A percentile compares a stretch with the other conserved stretches of the same genome.
Conservation (phyloP, 2,888 invertebrate species). For the Pachycephus smyrnensis region DNA sequence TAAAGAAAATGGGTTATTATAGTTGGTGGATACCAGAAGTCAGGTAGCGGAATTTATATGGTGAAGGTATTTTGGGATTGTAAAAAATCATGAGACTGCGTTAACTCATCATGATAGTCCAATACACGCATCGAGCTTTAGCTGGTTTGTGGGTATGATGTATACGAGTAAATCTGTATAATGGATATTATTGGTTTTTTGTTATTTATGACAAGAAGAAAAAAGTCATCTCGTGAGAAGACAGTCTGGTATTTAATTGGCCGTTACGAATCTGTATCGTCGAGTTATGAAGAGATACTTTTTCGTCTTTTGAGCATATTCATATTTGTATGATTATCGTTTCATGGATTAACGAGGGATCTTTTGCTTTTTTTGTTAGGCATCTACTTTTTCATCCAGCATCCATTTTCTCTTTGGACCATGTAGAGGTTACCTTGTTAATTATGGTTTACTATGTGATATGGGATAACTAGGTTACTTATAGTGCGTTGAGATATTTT, state of each 20-base stretch:
- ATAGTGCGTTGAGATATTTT: neutral
- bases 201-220: neutral
- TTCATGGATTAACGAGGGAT: neutral
- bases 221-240: neutral
- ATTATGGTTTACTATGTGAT: neutral
- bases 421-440: neutral
- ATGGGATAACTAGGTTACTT: neutral
- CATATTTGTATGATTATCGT: neutral
- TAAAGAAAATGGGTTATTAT: neutral
- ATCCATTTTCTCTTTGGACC: neutral
- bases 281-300: neutral
- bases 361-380: neutral
- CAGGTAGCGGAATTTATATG: neutral
- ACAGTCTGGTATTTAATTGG: neutral
- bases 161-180: neutral
- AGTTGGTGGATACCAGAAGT: neutral
- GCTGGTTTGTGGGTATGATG: neutral
- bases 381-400: neutral
- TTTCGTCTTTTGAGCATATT: neutral
- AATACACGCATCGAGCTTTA: neutral
- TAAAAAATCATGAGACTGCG: neutral
- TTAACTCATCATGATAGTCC: neutral
- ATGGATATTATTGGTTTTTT: neutral
- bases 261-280: neutral
- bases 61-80: neutral